Conservation (phyloP, 2,888 invertebrate species). For the Mellilla xanthometata region DNA sequence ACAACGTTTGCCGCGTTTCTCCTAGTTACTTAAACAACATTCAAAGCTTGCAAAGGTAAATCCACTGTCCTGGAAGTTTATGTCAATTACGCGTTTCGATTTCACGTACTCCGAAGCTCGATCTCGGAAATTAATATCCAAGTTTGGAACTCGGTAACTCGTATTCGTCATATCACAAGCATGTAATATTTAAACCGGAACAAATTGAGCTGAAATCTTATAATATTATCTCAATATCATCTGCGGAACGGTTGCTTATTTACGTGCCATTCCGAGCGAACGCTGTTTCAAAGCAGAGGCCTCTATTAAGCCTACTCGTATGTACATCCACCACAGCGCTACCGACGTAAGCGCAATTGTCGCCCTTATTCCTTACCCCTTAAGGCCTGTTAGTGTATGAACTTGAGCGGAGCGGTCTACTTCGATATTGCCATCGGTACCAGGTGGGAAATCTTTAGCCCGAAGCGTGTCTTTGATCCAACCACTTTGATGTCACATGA, state of each 20-base stretch:
- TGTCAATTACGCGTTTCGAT: not conserved
- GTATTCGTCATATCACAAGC: not conserved
- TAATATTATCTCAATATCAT: constrained; percentile 20
- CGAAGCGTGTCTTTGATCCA: constrained; percentile 46
- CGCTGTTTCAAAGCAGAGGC: constrained; percentile 29
- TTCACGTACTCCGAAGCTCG: not conserved
- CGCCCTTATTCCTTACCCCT: constrained; percentile 6
- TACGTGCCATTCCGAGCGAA: constrained; percentile 29
- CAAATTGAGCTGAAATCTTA: constrained; percentile 18
- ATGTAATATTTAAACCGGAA: constrained; percentile 16
- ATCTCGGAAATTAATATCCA: constrained; percentile 12
- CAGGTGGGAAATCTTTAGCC: constrained; percentile 47
- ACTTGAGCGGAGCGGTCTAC: constrained; percentile 26
- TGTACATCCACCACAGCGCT: constrained; percentile 8
- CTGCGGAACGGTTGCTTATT: constrained; percentile 31
- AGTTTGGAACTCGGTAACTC: constrained; percentile 9
- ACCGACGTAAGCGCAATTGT: not conserved
- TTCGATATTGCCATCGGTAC: constrained; percentile 45
- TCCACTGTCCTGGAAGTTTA: not conserved
- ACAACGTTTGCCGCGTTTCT: too few relatives aligned
- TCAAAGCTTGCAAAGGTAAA: not conserved
- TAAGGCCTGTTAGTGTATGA: constrained; percentile 8
- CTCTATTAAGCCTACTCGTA: constrained; percentile 33
- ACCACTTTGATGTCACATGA: constrained; percentile 43
- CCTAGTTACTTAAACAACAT: too few relatives aligned